These are phyloP conservation scores for Lasioglossum pauxillum DNA, from an alignment of 2,888 invertebrate species.

Conservation along the genomic window DNA sequence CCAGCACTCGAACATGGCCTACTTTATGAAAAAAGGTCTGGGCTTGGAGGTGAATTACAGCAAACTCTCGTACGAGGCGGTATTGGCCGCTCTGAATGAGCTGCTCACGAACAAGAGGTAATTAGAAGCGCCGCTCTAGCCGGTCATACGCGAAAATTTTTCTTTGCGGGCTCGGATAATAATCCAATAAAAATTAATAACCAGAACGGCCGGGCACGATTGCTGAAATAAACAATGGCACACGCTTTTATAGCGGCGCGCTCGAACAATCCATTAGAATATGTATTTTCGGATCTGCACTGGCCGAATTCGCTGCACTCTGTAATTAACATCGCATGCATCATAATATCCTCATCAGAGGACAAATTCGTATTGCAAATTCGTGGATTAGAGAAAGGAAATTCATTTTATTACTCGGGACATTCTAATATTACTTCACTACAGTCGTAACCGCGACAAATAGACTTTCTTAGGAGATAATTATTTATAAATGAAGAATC, in stretches of 20 bases:
- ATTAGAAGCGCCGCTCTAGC: constrained; percentile 43
- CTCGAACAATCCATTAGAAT: not conserved
- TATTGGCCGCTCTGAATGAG: constrained; percentile 68
- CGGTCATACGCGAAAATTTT: constrained; percentile 30
- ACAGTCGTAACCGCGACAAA: too few species aligned
- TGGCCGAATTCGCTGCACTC: not conserved
- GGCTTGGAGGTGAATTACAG: constrained; percentile 57
- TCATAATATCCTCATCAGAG: not conserved
- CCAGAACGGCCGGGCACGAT: not conserved
- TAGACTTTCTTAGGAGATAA: too few species aligned
- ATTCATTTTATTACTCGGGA: too few species aligned
- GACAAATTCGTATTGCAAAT: too few species aligned
- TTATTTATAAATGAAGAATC: too few species aligned
- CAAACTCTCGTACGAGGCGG: constrained; percentile 62
- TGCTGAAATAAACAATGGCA: not conserved
- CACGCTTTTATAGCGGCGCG: not conserved
- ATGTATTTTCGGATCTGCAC: not conserved
- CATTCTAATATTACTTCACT: too few species aligned
- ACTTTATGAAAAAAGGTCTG: constrained; percentile 66
- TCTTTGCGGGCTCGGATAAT: not conserved
- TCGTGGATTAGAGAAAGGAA: not conserved
- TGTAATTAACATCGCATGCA: not conserved
- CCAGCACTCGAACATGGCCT: constrained; percentile 72
- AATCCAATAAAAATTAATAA: constrained; percentile 1
- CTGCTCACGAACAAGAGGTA: constrained; percentile 75